Evolutionary conservation across 2,113 vertebrate genomes (phyloP), one percentile per base, ranked within the genome.

Genomic region (Cephalopholis sonnerati): DNA sequence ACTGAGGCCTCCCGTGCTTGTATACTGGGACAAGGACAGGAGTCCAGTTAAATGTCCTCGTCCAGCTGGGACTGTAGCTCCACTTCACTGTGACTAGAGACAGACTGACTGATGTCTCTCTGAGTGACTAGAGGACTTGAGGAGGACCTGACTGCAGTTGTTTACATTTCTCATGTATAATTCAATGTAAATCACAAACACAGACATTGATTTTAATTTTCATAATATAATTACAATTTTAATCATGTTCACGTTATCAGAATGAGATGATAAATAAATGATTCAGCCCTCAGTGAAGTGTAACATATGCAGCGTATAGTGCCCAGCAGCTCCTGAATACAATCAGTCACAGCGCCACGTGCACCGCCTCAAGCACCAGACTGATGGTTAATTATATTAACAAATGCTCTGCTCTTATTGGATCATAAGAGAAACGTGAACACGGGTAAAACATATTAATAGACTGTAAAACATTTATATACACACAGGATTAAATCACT

Each of bases 391-490:
- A 87, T 77, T 83, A 80, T 32, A 71, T 51, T 50, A 73, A 59
- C 48, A 85, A 17, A 22, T 46, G 25, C 24, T 48, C 44, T 15
- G 29, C 27, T 77, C 65, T 86, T 59, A 79, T 44, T 77, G 48
- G 36, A 76, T 18, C 20, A 62, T 39, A 53, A 46, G 29, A 54
- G 29, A 55, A 84, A 73, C 25, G 66, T 22, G 17, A 66, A 57
- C 50, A 58, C 16, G 54, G 39, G 74, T 22, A 63, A 79, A 79
- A 79, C 79, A 76, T 72, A 74, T 88, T 81, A 82, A 82, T 6
- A 83, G 29, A 63, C 46, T 65, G 16, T 65, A 75, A 72, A 79
- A 77, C 18, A 55, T 68, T 63, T 74, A 24, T 20, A 65, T 39
- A 55, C 65, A 72, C 39, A 22, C 25, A 72, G 57, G 71, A 90